Evolutionary conservation across 2,797 vertebrate species (phyloP), one percentile per base, ranked within the genome.

Genomic region (Chanos chanos): DNA sequence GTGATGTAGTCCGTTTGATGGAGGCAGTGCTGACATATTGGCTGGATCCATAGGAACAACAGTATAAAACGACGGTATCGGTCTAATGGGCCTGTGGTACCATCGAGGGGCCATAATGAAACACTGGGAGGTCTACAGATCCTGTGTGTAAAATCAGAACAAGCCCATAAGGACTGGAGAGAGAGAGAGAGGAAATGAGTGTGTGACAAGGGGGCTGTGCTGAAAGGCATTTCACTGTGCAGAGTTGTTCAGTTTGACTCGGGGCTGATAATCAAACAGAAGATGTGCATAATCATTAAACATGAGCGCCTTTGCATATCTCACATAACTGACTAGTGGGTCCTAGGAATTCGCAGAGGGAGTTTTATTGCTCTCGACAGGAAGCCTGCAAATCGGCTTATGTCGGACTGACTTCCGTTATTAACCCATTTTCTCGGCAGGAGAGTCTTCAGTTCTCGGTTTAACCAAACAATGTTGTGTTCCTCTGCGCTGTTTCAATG

Each of bases 381-480:
- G 52, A 41, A 45, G 54, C 27, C 3, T 22, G 27, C 28, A 57
- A 45, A 59, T 59, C 55, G 19, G 55, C 55, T 36, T 45, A 59
- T 33, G 18, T 18, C 24, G n/a, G 21, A 7, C n/a, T 59, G 55
- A 19, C 33, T 43, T 45, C n/a, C 47, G 55, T 59, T 47, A 47
- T 59, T 47, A 36, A 12, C 37, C 9, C 41, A 10, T 1, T 25
- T 21, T 25, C 43, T 9, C 55, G 59, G 41, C 55, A 36, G 40
- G 30, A 10, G 28, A 19, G 3, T 5, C 27, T 24, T 28, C 25
- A 30, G 7, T 27, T 13, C 4, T 25, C 25, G 7, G 27, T 1
- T 44, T 7, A 44, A 45, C 43, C 43, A 25, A 45, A 45, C 43
- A 25, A 43, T 43, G 13, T 44, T 13, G 6, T 47, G n/a, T 15